Evolutionary conservation across 2,797 vertebrate species (phyloP).

Genomic region (Parauchenoglanis ngamensis): DNA sequence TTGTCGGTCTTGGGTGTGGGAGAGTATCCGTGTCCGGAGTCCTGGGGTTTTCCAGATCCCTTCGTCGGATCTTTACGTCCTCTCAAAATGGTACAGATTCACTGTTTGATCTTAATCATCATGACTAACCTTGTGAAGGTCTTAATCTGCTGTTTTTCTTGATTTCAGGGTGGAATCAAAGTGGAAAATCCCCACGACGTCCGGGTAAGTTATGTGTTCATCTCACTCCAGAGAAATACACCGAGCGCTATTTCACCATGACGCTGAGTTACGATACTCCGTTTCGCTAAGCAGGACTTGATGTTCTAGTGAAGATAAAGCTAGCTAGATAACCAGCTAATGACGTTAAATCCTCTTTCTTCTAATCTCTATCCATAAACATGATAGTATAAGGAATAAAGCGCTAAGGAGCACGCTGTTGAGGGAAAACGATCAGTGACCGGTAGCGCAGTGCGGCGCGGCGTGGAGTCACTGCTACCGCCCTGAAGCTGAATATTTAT

Average conservation of each 20-base stretch:
- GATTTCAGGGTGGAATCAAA: slow-evolving; percentile 84
- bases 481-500: background rate
- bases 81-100: slow-evolving; percentile 86
- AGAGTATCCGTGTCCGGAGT: slow-evolving; percentile 86
- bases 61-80: slow-evolving; percentile 90
- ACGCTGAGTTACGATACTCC: background rate
- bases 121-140: background rate
- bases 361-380: background rate
- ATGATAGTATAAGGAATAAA: background rate
- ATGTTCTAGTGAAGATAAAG: background rate
- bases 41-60: slow-evolving; percentile 86
- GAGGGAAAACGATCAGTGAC: background rate
- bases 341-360: background rate
- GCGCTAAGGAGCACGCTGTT: background rate
- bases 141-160: slow-evolving; percentile 23
- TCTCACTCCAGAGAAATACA: background rate
- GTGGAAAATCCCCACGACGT: slow-evolving; percentile 85
- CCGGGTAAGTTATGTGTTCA: slow-evolving; percentile 77
- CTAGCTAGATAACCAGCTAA: background rate
- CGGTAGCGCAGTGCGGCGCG: background rate
- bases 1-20: slow-evolving; percentile 86
- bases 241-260: background rate
- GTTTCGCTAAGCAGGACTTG: background rate
- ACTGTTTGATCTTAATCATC: background rate
- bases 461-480: too few relatives aligned